phyloP scores from a whole-genome alignment of 2,797 vertebrate species.

The Sandelia bainsii region DNA sequence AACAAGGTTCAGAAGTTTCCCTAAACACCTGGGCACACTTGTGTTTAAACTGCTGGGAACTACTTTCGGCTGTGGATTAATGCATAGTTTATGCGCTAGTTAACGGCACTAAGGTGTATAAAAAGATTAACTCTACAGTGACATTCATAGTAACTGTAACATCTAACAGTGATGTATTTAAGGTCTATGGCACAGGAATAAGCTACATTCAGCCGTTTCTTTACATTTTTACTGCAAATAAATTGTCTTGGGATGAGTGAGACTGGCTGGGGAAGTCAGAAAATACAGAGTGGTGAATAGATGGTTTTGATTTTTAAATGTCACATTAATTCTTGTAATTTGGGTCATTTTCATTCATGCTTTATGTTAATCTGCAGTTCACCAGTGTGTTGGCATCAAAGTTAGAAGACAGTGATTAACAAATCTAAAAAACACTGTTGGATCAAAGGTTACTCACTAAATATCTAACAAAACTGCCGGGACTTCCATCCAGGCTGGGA shows the following conservation, averaged over 20 bases:
- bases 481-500: slow-evolving; percentile 99
- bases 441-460: slow-evolving; percentile 88
- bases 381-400: slow-evolving; percentile 14
- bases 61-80: background rate
- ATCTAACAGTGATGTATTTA: background rate
- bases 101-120: background rate
- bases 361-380: slow-evolving; percentile 11
- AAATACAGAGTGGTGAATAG: too few species aligned
- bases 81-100: background rate
- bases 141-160: background rate
- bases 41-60: background rate
- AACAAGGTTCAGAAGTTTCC: background rate
- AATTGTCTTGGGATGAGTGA: background rate
- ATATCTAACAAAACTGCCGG: slow-evolving; percentile 96
- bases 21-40: background rate
- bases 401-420: slow-evolving; percentile 21
- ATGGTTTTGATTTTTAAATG: too few species aligned
- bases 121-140: background rate
- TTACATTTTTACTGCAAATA: background rate
- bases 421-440: slow-evolving; percentile 39
- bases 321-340: background rate
- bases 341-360: background rate
- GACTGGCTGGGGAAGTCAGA: background rate
- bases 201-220: background rate
- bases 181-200: background rate